phyloP scores from a whole-genome alignment of 2,113 vertebrate genomes.

The Myodes glareolus region DNA sequence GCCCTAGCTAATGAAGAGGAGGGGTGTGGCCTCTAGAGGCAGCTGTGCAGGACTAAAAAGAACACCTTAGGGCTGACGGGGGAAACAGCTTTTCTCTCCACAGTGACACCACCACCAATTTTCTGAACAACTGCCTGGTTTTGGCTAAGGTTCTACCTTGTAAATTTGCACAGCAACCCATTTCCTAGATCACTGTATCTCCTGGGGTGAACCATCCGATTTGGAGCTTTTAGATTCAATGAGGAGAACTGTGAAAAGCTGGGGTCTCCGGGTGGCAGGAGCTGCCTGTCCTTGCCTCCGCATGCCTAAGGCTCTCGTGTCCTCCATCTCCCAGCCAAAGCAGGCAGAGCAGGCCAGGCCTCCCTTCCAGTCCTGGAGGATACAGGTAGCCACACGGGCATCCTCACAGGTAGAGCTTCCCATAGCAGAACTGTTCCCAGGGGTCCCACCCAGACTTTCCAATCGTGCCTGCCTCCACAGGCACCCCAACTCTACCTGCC shows the following conservation, averaged over 20 bases:
- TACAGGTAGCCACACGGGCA: background rate
- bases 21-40: accelerated
- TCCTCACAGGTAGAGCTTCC: background rate
- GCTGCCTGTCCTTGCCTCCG: accelerated
- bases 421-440: background rate
- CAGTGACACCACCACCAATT: background rate
- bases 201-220: background rate
- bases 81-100: background rate
- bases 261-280: accelerated
- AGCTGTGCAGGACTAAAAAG: accelerated
- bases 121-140: background rate
- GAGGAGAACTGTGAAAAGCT: background rate
- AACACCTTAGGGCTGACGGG: background rate
- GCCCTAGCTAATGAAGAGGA: too few relatives aligned
- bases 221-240: background rate
- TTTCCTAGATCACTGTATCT: background rate
- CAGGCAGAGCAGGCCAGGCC: background rate
- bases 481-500: background rate
- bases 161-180: background rate
- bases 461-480: background rate
- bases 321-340: background rate
- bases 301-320: accelerated
- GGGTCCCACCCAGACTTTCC: background rate
- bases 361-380: background rate
- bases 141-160: background rate